Conservation (phyloP, 2,113 vertebrate species). For the Uropsilus gracilis region DNA sequence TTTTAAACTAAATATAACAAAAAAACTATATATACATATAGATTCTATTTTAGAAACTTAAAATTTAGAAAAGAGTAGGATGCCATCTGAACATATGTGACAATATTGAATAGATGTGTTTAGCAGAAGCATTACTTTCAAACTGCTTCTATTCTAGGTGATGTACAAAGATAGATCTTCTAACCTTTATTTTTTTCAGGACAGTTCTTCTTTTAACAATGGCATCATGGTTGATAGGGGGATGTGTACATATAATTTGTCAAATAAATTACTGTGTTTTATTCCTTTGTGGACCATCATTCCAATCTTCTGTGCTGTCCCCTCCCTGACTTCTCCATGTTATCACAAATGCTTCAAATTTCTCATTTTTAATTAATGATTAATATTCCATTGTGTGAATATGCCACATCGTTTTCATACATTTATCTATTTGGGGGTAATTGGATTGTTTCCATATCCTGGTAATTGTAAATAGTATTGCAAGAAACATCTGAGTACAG, state of each 20-base stretch:
- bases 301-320: no score
- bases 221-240: not conserved
- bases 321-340: no score
- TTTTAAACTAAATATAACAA: not conserved
- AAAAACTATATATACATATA: not conserved
- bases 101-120: not conserved
- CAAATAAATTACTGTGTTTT: no score
- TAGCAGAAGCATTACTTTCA: not conserved
- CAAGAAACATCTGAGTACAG: no score
- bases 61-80: not conserved
- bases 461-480: no score
- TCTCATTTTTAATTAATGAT: no score
- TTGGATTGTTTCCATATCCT: no score
- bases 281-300: no score
- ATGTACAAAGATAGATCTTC: not conserved
- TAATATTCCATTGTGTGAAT: no score
- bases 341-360: no score
- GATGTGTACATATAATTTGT: not conserved
- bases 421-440: no score
- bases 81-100: not conserved
- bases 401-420: no score
- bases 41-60: slow-evolving; percentile 15
- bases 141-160: not conserved
- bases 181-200: not conserved
- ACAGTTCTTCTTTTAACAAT: not conserved